Percentiles rank a stretch among this genome's conserved stretches.
Conservation (phyloP, 2,113 vertebrate genomes). For the Burhinus oedicnemus region DNA sequence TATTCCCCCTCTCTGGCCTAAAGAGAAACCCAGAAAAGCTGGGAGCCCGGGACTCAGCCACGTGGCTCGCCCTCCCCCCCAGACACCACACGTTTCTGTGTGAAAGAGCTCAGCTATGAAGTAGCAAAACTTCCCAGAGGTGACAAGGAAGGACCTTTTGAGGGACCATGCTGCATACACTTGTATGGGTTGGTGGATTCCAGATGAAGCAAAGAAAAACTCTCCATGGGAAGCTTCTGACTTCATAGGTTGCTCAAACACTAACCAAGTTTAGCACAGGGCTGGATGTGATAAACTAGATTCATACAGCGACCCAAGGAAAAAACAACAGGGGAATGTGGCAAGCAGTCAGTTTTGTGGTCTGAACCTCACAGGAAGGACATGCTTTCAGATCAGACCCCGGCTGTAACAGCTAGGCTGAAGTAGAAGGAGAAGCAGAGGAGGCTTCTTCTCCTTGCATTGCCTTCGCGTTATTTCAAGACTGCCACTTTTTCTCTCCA, state of each 20-base stretch:
- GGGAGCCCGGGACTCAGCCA: not conserved
- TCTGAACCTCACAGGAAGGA: conserved; percentile 62
- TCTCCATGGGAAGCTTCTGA: conserved; percentile 65
- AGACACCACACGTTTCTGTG: not conserved
- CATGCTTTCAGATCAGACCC: conserved; percentile 52
- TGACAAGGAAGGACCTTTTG: conserved; percentile 39
- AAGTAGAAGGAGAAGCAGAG: not conserved
- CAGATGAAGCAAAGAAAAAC: conserved; percentile 54
- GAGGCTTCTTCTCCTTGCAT: not conserved
- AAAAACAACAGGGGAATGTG: conserved; percentile 56
- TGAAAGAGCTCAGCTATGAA: not conserved
- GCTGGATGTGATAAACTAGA: conserved; percentile 57
- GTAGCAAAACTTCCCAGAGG: conserved; percentile 13
- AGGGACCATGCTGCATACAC: not conserved
- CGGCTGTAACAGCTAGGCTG: not conserved
- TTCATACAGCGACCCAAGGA: not conserved
- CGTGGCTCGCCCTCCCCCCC: not conserved
- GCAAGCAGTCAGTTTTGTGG: conserved; percentile 64
- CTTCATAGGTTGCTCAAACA: conserved; percentile 51
- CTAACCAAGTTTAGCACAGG: conserved; percentile 10
- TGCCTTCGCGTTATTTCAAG: not conserved
- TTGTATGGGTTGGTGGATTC: conserved; percentile 18
- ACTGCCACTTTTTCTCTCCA: not conserved
- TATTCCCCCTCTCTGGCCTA: not conserved
- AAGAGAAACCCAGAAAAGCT: not conserved